A percentile compares a stretch with the other conserved stretches of the same genome.
These are phyloP conservation scores for Sarcoramphus papa DNA, from an alignment of 2,797 vertebrate species.

Conservation along the genomic window DNA sequence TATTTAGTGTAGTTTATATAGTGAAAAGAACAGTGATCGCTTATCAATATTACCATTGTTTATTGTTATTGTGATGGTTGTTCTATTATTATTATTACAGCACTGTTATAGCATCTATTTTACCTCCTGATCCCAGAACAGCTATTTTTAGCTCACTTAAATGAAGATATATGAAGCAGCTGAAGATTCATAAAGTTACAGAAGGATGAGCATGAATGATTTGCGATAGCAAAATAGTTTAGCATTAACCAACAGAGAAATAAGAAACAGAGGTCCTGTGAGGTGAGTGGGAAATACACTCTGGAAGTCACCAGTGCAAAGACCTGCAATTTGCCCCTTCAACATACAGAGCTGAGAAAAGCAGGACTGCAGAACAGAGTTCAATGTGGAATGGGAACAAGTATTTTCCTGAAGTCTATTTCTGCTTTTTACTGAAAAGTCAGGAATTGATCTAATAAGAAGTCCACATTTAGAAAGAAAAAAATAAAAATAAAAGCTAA, in stretches of 20 bases:
- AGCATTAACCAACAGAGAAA: slow-evolving; percentile 42
- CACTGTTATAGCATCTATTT: background rate
- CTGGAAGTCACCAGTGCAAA: background rate
- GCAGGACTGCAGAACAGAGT: background rate
- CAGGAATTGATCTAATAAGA: background rate
- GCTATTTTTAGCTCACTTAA: slow-evolving; percentile 41
- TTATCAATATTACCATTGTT: background rate
- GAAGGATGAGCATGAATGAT: slow-evolving; percentile 49
- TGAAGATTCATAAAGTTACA: slow-evolving; percentile 56
- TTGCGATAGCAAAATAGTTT: slow-evolving; percentile 7
- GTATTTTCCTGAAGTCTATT: background rate
- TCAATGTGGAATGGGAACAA: background rate
- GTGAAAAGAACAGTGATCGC: background rate
- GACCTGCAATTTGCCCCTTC: background rate
- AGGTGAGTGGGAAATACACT: background rate
- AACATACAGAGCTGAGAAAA: background rate
- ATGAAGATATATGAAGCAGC: slow-evolving; percentile 54
- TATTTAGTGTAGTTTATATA: background rate
- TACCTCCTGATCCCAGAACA: background rate
- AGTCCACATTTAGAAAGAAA: background rate
- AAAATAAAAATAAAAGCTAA: background rate
- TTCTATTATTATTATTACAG: background rate
- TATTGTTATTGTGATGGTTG: background rate
- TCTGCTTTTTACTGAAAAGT: background rate
- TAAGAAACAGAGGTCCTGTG: background rate